Evolutionary conservation across 2,888 invertebrate species (phyloP), one percentile per base, ranked within the genome.

Genomic region (Diogma glabrata): DNA sequence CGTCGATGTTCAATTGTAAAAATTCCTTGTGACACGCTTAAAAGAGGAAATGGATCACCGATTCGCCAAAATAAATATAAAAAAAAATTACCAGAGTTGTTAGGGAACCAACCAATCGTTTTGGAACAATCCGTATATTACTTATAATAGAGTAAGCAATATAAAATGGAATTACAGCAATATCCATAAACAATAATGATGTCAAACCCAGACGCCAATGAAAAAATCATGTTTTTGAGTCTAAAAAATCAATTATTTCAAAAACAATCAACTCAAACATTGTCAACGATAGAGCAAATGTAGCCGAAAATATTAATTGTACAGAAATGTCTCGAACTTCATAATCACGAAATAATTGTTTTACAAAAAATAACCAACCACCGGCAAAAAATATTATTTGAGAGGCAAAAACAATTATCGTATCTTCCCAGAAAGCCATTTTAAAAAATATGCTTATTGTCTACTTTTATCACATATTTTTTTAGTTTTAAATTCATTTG

Each of bases 241-340:
- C 92, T 56, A 99, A 73, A 57, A 95, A 81, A 24, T 89, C 95
- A 53, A 96, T 76, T 58, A 99, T 99, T 75, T 99, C 99, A 73
- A 99, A 99, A 65, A 99, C 99, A 55, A 99, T 97, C 52, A 99
- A 74, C 68, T 99, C 97, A 71, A 99, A 99, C 93, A 99, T 94
- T 3, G 95, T 93, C 64, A 97, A 94, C 20, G 97, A 97, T 14
- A 99, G 74, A 0, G 97, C 87, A 66, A 99, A 92, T 28, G 95
- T 99, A 22, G 87, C 78, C 0, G 97, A 95, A 69, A 99, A 99
- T 64, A 96, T 90, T 4, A 97, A 73, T 67, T 97, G 92, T 2
- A 99, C 95, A 53, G 92, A 75, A 54, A 87, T 80, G 66, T 97
- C 92, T 61, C 94, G 90, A 5, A 96, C 92, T 74, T 99, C 97